A percentile compares a stretch with the other conserved stretches of the same genome.
Conservation (phyloP, 2,113 vertebrate genomes). For the Triplophysa tibetana region DNA sequence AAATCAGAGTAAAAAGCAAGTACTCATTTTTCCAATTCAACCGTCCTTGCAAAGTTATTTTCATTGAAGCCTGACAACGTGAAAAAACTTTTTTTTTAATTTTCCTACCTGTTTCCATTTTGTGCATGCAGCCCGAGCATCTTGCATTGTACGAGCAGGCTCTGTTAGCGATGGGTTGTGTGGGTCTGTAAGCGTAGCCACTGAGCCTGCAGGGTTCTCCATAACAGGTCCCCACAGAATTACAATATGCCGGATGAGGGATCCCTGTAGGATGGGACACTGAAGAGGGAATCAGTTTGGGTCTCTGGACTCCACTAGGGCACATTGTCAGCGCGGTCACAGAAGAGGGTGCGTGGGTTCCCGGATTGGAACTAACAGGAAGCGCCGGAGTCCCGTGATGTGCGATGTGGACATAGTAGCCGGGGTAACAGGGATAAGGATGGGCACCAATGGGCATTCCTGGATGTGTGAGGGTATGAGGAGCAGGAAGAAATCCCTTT, state of each 20-base stretch:
- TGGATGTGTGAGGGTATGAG: slow-evolving; percentile 62
- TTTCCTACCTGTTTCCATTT: slow-evolving; percentile 87
- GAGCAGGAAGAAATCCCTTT: slow-evolving; percentile 80
- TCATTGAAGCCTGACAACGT: background rate
- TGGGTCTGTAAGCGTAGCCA: slow-evolving; percentile 80
- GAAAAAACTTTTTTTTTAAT: slow-evolving; percentile 10
- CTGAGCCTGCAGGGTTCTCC: slow-evolving; percentile 80
- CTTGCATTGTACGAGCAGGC: slow-evolving; percentile 75
- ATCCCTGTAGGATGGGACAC: slow-evolving; percentile 80
- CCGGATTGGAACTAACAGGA: slow-evolving; percentile 54
- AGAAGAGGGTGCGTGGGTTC: slow-evolving; percentile 68
- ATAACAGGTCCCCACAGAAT: slow-evolving; percentile 80
- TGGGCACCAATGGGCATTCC: slow-evolving; percentile 71
- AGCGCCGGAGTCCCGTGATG: slow-evolving; percentile 64
- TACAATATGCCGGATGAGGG: slow-evolving; percentile 86
- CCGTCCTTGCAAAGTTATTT: slow-evolving; percentile 1
- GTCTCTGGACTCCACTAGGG: slow-evolving; percentile 72
- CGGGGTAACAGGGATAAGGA: slow-evolving; percentile 81
- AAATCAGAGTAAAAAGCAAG: background rate
- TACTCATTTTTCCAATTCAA: background rate
- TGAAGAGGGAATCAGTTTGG: slow-evolving; percentile 80
- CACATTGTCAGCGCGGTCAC: slow-evolving; percentile 75
- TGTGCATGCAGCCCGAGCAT: slow-evolving; percentile 79
- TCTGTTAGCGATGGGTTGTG: slow-evolving; percentile 79
- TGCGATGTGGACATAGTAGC: slow-evolving; percentile 78